phyloP scores from a whole-genome alignment of 2,888 invertebrate genomes.

The Bursaphelenchus okinawaensis region DNA sequence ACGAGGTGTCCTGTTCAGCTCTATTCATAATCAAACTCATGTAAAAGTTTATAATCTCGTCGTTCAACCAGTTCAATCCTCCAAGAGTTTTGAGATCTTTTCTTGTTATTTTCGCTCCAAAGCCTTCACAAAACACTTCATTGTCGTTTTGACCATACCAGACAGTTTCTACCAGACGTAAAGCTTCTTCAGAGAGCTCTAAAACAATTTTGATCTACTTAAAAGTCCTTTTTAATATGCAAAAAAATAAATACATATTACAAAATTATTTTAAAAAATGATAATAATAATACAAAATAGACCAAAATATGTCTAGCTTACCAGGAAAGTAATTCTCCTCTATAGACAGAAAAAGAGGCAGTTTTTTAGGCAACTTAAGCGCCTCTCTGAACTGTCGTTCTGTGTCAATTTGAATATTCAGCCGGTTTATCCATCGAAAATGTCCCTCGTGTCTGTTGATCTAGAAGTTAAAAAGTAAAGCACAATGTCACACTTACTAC shows the following conservation, averaged over 20 bases:
- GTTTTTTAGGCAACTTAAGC: not conserved
- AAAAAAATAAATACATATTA: too few species aligned
- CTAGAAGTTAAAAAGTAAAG: not conserved
- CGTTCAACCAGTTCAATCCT: conserved; percentile 87
- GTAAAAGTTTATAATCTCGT: conserved; percentile 84
- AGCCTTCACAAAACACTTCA: conserved; percentile 36
- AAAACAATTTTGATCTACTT: too few species aligned
- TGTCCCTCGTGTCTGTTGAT: not conserved
- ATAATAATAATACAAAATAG: too few species aligned
- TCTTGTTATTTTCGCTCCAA: conserved; percentile 63
- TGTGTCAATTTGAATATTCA: not conserved
- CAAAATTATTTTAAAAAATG: too few species aligned
- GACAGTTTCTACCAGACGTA: conserved; percentile 24
- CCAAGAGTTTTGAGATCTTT: conserved; percentile 76
- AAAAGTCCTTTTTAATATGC: too few species aligned
- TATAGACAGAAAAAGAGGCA: not conserved
- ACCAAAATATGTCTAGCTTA: not conserved
- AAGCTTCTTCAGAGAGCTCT: conserved; percentile 34
- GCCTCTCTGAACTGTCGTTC: not conserved
- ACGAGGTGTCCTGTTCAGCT: conserved; percentile 63
- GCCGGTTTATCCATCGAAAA: not conserved
- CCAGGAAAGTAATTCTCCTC: conserved; percentile 11
- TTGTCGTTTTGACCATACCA: conserved; percentile 27
- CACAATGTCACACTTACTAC: not conserved
- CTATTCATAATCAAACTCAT: conserved; percentile 83